Conservation (phyloP, 2,113 vertebrate genomes). For the Thermophis baileyi region DNA sequence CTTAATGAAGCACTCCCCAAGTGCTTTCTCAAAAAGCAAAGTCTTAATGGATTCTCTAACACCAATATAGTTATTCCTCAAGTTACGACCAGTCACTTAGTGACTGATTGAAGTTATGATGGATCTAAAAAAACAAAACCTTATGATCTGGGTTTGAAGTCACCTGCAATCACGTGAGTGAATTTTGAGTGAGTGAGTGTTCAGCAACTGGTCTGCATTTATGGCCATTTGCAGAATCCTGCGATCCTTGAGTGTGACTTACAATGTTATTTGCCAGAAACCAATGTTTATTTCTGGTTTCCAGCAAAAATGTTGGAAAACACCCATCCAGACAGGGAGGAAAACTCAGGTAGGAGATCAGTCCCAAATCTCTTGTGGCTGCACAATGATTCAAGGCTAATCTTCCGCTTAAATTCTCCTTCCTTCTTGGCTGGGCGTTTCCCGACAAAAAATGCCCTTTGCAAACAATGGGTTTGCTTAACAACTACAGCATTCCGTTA, state of each 20-base stretch:
- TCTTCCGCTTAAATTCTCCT: background rate
- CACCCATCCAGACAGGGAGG: background rate
- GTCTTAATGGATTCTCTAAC: background rate
- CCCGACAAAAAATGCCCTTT: background rate
- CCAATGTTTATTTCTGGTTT: background rate
- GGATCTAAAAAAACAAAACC: background rate
- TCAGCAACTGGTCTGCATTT: background rate
- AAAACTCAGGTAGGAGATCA: background rate
- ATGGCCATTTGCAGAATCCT: background rate
- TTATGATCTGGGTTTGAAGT: background rate
- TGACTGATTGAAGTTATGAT: background rate
- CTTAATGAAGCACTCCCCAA: background rate
- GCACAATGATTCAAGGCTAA: background rate
- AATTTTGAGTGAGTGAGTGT: background rate
- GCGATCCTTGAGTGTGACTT: background rate
- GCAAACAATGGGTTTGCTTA: background rate
- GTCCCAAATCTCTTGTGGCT: background rate
- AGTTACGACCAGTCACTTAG: background rate
- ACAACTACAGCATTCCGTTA: too few species aligned
- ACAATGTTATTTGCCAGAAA: background rate
- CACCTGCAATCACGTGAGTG: background rate
- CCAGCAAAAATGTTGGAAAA: background rate
- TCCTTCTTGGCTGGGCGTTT: background rate
- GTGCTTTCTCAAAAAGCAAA: background rate
- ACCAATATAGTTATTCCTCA: background rate